Conservation (phyloP, 2,797 vertebrate species). For the Neosalanx taihuensis region DNA sequence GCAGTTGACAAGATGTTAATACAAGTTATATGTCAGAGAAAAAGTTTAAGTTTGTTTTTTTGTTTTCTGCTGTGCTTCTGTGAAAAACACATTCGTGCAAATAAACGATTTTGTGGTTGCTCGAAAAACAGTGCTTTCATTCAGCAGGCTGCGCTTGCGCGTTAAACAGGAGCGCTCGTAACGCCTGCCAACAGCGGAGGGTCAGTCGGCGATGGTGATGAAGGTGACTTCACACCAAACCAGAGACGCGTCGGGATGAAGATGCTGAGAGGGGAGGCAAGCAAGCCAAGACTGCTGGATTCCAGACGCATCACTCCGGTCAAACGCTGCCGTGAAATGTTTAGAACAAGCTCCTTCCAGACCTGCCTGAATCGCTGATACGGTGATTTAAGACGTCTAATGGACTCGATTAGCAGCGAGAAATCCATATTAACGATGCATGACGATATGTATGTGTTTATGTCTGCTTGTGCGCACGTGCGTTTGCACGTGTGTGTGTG, state of each 20-base stretch:
- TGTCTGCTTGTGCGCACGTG: constrained; percentile 5
- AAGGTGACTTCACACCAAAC: no score
- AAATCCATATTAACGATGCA: constrained; percentile 23
- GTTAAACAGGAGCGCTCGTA: no score
- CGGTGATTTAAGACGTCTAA: no score
- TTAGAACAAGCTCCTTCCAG: no score
- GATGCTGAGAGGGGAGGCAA: no score
- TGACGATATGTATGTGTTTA: constrained; percentile 30
- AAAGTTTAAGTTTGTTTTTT: constrained; percentile 50
- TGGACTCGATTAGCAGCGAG: constrained; percentile 31
- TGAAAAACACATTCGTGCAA: constrained; percentile 63
- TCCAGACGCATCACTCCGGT: no score
- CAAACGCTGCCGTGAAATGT: no score
- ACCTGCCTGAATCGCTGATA: no score
- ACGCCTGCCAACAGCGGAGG: no score
- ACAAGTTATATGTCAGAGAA: constrained; percentile 46
- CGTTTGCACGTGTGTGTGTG: not conserved
- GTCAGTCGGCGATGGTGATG: no score
- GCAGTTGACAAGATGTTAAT: constrained; percentile 51
- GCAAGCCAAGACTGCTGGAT: no score
- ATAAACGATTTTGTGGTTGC: constrained; percentile 70
- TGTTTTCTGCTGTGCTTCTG: constrained; percentile 43
- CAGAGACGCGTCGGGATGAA: no score
- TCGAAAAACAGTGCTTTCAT: constrained; percentile 50
- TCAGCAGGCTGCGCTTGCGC: constrained; percentile 6